phyloP scores from a whole-genome alignment of 2,113 vertebrate genomes.

The Falcunculus frontatus region DNA sequence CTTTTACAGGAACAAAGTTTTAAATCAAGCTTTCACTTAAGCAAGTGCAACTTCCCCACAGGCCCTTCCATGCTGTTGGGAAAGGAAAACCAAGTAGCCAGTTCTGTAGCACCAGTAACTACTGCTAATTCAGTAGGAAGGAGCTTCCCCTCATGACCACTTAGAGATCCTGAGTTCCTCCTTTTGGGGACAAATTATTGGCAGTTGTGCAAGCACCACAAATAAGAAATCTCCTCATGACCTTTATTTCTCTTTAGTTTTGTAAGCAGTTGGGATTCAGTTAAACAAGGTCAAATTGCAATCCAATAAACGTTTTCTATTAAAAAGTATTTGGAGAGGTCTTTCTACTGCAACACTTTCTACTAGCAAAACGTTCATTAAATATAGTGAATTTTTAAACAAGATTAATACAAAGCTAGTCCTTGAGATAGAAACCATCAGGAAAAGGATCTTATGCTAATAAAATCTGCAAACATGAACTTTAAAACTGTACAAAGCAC shows the following conservation, averaged over 20 bases:
- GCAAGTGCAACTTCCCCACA: not conserved
- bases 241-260: not conserved
- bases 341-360: constrained; percentile 4
- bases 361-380: constrained; percentile 9
- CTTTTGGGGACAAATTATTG: not conserved
- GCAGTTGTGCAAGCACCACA: not conserved
- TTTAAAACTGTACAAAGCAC: constrained; percentile 15
- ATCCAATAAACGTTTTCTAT: not conserved
- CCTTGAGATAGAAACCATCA: constrained; percentile 6
- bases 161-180: not conserved
- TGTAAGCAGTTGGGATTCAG: not conserved
- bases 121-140: not conserved
- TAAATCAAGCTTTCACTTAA: not conserved
- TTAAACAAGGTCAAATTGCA: not conserved
- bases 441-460: not conserved
- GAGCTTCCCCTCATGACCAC: not conserved
- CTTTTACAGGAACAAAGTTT: not conserved
- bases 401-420: constrained; percentile 8
- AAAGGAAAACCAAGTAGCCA: not conserved
- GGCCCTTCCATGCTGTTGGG: not conserved
- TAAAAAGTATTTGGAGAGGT: not conserved
- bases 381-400: not conserved
- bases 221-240: not conserved
- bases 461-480: not conserved
- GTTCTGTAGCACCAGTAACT: not conserved